A percentile compares a stretch with the other conserved stretches of the same genome.
phyloP scores from a whole-genome alignment of 2,113 vertebrate genomes.

The Pseudolaguvia tuberculata region DNA sequence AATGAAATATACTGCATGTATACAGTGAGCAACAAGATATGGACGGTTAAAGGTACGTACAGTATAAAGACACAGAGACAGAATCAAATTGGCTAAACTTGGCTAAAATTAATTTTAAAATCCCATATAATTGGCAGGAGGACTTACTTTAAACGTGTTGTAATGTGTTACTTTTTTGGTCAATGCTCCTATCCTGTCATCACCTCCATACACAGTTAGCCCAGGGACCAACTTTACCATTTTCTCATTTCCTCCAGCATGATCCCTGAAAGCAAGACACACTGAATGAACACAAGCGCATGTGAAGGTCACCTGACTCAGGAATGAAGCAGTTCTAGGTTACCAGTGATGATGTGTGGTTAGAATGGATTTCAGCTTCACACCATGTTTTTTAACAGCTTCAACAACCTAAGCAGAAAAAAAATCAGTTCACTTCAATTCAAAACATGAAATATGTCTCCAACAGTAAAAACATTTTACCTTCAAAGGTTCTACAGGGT shows the following conservation, averaged over 20 bases:
- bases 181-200: constrained; percentile 82
- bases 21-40: too few species aligned
- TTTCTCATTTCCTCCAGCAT: constrained; percentile 94
- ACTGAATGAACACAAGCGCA: not conserved
- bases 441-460: not conserved
- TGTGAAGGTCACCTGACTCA: not conserved
- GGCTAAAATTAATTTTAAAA: not conserved
- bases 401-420: constrained; percentile 79
- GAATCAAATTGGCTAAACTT: not conserved
- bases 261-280: constrained; percentile 76
- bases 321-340: constrained; percentile 14
- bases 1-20: too few species aligned
- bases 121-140: not conserved
- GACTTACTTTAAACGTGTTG: constrained; percentile 79
- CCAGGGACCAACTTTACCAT: constrained; percentile 81
- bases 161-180: constrained; percentile 85
- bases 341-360: constrained; percentile 98
- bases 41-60: too few species aligned
- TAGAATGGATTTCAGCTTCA: constrained; percentile 86
- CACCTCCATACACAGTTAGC: constrained; percentile 85
- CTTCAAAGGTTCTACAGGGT: constrained; percentile 92
- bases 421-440: not conserved
- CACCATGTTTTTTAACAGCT: constrained; percentile 78
- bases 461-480: constrained; percentile 54
- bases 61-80: too few species aligned